These are phyloP conservation scores for Cacatua alba DNA, from an alignment of 2,113 vertebrate genomes.

Conservation along the genomic window DNA sequence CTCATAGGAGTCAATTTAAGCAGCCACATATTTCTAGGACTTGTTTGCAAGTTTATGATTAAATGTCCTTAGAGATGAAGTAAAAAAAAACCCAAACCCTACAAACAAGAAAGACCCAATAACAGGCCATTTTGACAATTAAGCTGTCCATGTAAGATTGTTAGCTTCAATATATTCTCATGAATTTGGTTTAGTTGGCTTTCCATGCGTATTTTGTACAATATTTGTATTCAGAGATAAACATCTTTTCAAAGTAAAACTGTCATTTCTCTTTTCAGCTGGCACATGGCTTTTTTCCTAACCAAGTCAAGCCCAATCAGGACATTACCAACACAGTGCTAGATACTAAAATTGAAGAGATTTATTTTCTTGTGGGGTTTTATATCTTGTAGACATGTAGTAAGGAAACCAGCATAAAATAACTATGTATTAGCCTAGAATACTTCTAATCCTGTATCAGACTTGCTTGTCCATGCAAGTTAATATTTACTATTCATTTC, in stretches of 20 bases:
- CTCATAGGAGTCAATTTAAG: conserved; percentile 55
- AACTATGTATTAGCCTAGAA: not conserved
- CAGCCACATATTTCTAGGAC: conserved; percentile 14
- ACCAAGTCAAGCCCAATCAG: not conserved
- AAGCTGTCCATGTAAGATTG: not conserved
- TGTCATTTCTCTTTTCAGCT: not conserved
- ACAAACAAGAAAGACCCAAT: not conserved
- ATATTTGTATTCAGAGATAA: not conserved
- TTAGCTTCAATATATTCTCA: not conserved
- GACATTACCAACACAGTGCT: not conserved
- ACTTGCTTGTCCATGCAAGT: not conserved
- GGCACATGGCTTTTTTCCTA: not conserved
- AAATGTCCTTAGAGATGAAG: not conserved
- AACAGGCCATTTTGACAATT: not conserved
- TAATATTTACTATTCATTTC: not conserved
- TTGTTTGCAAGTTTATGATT: conserved; percentile 36
- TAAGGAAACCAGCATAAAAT: not conserved
- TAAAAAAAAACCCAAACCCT: not conserved
- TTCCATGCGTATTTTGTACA: not conserved
- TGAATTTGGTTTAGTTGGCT: not conserved
- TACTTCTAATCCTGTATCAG: not conserved
- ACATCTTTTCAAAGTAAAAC: not conserved
- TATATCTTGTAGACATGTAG: not conserved
- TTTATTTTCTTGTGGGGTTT: not conserved
- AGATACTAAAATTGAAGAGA: not conserved